Percentiles rank a stretch among this genome's conserved stretches.
Conservation (phyloP, 2,113 vertebrate genomes). For the Tricholaema leucomelas region DNA sequence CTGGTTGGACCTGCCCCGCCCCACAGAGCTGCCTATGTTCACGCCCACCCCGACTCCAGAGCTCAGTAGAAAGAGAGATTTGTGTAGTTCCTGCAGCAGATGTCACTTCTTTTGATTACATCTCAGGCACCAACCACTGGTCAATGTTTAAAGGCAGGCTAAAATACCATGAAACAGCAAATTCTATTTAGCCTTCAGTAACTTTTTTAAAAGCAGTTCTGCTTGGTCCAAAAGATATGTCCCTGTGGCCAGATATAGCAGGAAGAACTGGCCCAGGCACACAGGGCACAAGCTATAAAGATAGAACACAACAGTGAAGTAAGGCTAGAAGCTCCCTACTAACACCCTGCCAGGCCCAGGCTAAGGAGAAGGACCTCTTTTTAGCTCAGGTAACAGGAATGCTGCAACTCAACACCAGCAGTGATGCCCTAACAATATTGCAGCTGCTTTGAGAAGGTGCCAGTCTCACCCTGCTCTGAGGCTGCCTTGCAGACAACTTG, state of each 20-base stretch:
- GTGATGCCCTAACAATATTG: background rate
- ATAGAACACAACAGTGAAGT: background rate
- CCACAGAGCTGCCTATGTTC: background rate
- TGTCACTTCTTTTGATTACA: background rate
- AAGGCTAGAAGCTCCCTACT: background rate
- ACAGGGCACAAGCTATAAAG: background rate
- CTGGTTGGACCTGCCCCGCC: background rate
- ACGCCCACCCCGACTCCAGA: background rate
- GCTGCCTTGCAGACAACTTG: rapidly evolving
- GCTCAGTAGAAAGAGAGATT: background rate
- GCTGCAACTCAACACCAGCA: background rate
- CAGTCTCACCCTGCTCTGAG: background rate
- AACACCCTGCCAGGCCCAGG: background rate
- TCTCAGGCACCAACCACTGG: rapidly evolving
- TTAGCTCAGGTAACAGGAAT: background rate
- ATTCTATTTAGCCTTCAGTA: background rate
- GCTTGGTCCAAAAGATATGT: conserved; percentile 28
- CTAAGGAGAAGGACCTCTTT: background rate
- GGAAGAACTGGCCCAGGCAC: background rate
- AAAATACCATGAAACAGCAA: background rate
- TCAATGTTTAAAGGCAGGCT: background rate
- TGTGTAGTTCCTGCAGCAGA: background rate
- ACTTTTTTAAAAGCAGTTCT: background rate
- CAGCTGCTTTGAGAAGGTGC: background rate
- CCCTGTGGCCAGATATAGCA: background rate